phyloP scores from a whole-genome alignment of 2,888 invertebrate species.

The Exephanes ischioxanthus region DNA sequence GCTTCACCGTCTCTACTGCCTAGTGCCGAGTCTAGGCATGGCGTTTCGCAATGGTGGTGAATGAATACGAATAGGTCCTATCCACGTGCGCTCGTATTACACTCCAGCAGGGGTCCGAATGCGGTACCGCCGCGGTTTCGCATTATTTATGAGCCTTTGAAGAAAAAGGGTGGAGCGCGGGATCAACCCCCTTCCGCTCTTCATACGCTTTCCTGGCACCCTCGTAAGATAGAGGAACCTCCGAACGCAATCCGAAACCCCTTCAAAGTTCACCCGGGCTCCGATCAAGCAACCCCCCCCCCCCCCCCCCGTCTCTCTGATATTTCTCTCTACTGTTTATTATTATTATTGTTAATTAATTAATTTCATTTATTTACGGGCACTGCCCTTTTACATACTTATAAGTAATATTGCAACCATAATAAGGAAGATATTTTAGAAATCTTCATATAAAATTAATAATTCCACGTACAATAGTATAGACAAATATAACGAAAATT shows the following conservation, averaged over 20 bases:
- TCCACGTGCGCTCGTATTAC: background rate
- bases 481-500: too few relatives aligned
- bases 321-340: background rate
- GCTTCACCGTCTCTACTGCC: background rate
- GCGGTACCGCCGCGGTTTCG: slow-evolving; percentile 37
- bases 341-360: background rate
- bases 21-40: background rate
- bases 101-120: slow-evolving; percentile 14
- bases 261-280: slow-evolving; percentile 33
- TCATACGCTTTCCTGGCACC: slow-evolving; percentile 55
- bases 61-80: background rate
- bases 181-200: slow-evolving; percentile 49
- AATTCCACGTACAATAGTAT: too few relatives aligned
- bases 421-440: too few relatives aligned
- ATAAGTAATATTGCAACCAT: too few relatives aligned
- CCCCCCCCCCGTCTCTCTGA: slow-evolving; percentile 16
- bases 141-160: slow-evolving; percentile 62
- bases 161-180: slow-evolving; percentile 44
- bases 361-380: too few relatives aligned
- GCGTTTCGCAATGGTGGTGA: background rate
- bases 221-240: slow-evolving; percentile 71
- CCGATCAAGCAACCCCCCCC: slow-evolving; percentile 15
- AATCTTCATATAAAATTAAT: too few relatives aligned
- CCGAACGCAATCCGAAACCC: slow-evolving; percentile 26
- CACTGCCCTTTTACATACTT: too few relatives aligned